Percentiles rank a stretch among this genome's conserved stretches.
Evolutionary conservation across 2,113 vertebrate genomes (phyloP).

Genomic region (Salminus brasiliensis): DNA sequence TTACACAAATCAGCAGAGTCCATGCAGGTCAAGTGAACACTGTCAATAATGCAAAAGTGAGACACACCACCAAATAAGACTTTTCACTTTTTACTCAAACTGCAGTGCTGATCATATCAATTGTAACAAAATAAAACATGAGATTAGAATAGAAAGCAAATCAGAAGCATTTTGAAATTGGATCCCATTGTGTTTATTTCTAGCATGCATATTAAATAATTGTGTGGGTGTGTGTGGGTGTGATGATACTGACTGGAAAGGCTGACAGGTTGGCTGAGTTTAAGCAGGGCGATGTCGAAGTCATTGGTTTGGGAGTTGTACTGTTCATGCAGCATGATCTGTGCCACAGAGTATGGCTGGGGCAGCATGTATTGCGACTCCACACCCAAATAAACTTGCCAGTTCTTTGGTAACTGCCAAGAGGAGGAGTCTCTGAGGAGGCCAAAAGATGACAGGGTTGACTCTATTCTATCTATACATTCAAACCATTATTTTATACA

Average conservation of each 20-base stretch:
- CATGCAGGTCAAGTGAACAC: too few species aligned
- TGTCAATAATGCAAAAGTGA: too few species aligned
- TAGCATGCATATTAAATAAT: too few species aligned
- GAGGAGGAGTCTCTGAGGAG: neutral
- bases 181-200: too few species aligned
- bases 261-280: constrained; percentile 69
- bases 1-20: too few species aligned
- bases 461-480: neutral
- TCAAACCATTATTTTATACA: neutral
- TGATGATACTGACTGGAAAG: constrained; percentile 76
- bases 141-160: too few species aligned
- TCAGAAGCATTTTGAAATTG: too few species aligned
- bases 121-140: too few species aligned
- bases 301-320: constrained; percentile 74
- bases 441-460: neutral
- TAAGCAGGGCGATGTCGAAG: constrained; percentile 81
- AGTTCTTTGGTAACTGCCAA: constrained; percentile 64
- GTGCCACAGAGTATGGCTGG: constrained; percentile 60
- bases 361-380: constrained; percentile 67
- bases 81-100: too few species aligned
- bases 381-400: constrained; percentile 78
- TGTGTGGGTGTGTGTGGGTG: neutral
- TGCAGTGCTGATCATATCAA: too few species aligned
- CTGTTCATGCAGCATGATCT: constrained; percentile 80
- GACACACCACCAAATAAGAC: too few species aligned